Conservation (phyloP, 2,888 invertebrate species). For the Andrena minutula region DNA sequence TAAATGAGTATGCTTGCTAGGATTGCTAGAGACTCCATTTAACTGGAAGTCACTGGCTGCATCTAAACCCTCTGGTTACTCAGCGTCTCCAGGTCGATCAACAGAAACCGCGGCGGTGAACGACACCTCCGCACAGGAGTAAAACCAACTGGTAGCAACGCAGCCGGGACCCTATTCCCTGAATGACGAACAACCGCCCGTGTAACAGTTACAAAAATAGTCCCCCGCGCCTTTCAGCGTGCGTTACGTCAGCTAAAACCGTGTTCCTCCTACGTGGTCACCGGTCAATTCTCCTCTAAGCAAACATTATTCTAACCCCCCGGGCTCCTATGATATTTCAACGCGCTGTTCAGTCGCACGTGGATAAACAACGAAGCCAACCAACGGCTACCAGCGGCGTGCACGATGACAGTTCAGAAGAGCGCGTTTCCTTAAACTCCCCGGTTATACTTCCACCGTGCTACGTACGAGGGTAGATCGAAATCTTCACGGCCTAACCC, state of each 20-base stretch:
- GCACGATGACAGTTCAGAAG: conserved; percentile 19
- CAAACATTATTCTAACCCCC: conserved; percentile 68
- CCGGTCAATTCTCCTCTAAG: conserved; percentile 44
- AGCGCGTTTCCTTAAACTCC: conserved; percentile 13
- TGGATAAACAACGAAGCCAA: conserved; percentile 57
- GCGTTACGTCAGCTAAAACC: conserved; percentile 36
- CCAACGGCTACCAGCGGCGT: background rate
- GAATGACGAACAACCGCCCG: background rate
- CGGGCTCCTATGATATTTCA: conserved; percentile 43
- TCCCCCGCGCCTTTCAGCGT: conserved; percentile 18
- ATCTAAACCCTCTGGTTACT: background rate
- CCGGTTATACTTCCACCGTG: background rate
- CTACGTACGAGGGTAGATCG: background rate
- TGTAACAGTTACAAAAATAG: conserved; percentile 42
- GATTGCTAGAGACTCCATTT: too few species aligned
- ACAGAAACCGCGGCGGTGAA: background rate
- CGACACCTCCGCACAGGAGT: background rate
- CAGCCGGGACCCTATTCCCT: background rate
- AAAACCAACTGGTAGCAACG: background rate
- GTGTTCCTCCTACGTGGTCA: conserved; percentile 25
- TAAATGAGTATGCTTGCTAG: too few species aligned
- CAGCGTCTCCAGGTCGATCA: background rate
- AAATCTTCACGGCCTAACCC: background rate
- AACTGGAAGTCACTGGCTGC: background rate
- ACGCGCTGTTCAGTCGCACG: conserved; percentile 53